Conservation (phyloP, 1,140 invertebrate species). For the Zeugodacus cucurbitae region DNA sequence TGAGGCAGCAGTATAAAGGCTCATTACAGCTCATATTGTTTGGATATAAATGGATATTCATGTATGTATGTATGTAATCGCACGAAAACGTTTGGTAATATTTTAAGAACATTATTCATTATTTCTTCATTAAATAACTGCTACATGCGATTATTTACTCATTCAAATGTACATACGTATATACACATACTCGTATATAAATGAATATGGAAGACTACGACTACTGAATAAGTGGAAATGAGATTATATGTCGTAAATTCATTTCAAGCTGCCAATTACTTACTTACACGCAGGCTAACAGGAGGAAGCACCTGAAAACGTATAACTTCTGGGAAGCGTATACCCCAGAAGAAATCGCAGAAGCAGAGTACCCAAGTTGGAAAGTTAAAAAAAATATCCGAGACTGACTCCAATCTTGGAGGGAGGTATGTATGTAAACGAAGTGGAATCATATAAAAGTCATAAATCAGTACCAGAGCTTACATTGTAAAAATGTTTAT, state of each 20-base stretch:
- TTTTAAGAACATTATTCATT: constrained; percentile 2
- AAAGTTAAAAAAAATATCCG: neutral
- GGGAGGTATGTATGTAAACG: no score
- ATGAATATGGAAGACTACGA: neutral
- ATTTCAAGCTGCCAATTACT: neutral
- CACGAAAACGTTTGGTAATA: neutral
- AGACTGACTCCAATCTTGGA: neutral
- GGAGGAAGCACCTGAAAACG: neutral
- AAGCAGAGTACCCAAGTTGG: neutral
- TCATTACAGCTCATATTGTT: neutral
- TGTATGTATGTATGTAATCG: neutral
- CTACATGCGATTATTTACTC: neutral
- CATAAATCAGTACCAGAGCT: no score
- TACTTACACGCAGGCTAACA: neutral
- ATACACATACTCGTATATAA: neutral
- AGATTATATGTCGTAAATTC: neutral
- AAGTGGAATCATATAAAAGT: no score
- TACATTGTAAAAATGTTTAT: no score
- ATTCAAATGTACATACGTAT: neutral
- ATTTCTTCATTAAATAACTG: neutral
- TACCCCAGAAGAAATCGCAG: neutral
- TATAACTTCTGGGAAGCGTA: neutral
- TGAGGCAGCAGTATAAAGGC: no score
- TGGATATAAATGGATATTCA: neutral
- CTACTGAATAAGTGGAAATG: neutral